Conservation (phyloP, 2,888 invertebrate genomes). For the Ormia ochracea region DNA sequence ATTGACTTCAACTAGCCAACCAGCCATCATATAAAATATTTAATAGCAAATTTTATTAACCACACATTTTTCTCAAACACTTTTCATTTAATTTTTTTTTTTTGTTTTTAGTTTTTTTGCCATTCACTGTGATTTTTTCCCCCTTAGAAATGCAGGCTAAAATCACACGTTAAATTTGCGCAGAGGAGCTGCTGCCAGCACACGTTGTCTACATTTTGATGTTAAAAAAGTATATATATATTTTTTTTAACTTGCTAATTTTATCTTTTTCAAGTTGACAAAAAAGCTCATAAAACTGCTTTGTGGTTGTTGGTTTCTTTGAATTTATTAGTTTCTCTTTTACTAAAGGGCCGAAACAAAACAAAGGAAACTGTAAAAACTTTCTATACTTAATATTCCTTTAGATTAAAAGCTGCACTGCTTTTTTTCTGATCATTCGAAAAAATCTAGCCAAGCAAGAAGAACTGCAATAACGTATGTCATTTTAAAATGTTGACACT, state of each 20-base stretch:
- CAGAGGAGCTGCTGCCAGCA: conserved; percentile 30
- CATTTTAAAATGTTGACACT: conserved; percentile 4
- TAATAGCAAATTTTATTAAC: conserved; percentile 48
- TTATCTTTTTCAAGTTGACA: conserved; percentile 19
- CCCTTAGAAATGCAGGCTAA: neutral
- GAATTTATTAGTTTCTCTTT: neutral
- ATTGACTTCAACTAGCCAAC: conserved; percentile 16
- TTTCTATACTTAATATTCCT: conserved; percentile 10
- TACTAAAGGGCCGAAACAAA: neutral
- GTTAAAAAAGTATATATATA: conserved; percentile 16
- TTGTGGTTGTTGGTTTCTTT: conserved; percentile 66
- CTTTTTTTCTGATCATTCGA: neutral
- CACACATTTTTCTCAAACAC: conserved; percentile 15
- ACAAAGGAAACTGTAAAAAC: conserved; percentile 4
- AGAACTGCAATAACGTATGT: conserved; percentile 45
- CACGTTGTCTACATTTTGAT: conserved; percentile 29
- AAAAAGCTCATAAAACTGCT: conserved; percentile 69
- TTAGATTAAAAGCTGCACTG: conserved; percentile 26
- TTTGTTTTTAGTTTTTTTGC: conserved; percentile 11
- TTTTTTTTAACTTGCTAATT: neutral
- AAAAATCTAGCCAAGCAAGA: conserved; percentile 6
- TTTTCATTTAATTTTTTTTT: conserved; percentile 18
- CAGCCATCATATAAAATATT: conserved; percentile 38
- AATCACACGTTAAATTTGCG: conserved; percentile 24
- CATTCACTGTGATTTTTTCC: conserved; percentile 6